Percentiles rank a stretch among this genome's conserved stretches.
phyloP scores from a whole-genome alignment of 2,797 vertebrate genomes.

The Podargus strigoides region DNA sequence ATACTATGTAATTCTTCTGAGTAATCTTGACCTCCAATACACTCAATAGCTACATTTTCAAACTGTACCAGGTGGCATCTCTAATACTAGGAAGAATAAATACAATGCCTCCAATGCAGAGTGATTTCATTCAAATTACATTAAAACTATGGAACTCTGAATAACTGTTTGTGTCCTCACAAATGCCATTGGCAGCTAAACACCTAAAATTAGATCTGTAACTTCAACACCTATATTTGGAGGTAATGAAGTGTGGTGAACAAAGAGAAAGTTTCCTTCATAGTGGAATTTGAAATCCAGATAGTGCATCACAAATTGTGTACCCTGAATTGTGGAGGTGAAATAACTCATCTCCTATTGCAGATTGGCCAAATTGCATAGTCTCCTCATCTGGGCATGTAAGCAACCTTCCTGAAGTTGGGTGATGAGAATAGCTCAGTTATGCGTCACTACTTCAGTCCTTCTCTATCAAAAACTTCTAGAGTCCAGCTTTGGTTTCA shows the following conservation, averaged over 20 bases:
- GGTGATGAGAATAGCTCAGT: neutral
- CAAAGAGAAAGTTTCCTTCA: neutral
- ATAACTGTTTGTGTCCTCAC: neutral
- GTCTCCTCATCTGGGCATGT: neutral
- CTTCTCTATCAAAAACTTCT: neutral
- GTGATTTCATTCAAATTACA: neutral
- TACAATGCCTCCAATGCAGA: neutral
- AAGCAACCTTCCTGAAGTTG: neutral
- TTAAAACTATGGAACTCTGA: neutral
- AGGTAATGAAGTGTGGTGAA: neutral
- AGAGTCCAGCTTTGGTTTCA: neutral
- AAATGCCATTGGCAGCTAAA: neutral
- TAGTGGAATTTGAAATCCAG: neutral
- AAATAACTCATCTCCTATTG: neutral
- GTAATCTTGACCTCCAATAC: neutral
- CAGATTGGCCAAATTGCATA: neutral
- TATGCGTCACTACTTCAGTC: neutral
- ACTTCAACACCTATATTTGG: neutral
- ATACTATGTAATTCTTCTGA: neutral
- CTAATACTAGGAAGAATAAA: neutral
- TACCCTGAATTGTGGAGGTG: neutral
- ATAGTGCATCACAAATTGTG: neutral
- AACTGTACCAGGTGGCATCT: neutral
- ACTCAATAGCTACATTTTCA: neutral
- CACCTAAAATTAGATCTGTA: neutral